phyloP scores from a whole-genome alignment of 2,113 vertebrate species.

The Myiozetetes cayanensis region DNA sequence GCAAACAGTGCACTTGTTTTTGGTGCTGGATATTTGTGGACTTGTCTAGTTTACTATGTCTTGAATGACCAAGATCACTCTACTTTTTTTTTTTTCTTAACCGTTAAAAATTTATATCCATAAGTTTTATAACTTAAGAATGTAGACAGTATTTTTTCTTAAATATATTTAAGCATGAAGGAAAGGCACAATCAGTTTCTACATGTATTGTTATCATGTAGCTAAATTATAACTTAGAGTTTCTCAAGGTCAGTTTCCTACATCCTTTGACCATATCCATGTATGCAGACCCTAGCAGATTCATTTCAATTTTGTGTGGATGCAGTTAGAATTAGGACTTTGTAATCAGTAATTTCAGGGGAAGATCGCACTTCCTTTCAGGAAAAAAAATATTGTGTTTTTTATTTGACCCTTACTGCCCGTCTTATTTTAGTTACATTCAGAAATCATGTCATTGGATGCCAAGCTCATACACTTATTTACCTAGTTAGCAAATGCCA shows the following conservation, averaged over 20 bases:
- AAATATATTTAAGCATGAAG: not conserved
- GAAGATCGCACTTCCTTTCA: conserved; percentile 3
- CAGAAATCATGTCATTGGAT: not conserved
- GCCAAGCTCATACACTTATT: not conserved
- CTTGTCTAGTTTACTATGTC: not conserved
- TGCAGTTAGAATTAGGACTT: not conserved
- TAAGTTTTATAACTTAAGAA: not conserved
- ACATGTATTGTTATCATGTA: not conserved
- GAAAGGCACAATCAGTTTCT: not conserved
- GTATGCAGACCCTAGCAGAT: not conserved
- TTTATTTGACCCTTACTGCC: not conserved
- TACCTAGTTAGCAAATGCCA: not conserved
- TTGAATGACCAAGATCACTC: not conserved
- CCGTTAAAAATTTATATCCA: not conserved
- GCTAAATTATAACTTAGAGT: not conserved
- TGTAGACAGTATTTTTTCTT: not conserved
- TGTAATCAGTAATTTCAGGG: conserved; percentile 27
- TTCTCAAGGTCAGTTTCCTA: not conserved
- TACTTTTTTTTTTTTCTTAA: no score
- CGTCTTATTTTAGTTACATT: not conserved
- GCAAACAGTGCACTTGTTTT: not conserved
- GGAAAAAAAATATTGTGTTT: not conserved
- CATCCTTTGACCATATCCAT: not conserved
- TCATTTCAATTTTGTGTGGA: not conserved
- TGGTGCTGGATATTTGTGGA: not conserved